These are phyloP conservation scores for Puntigrus tetrazona DNA, from an alignment of 2,113 vertebrate genomes.

Conservation along the genomic window DNA sequence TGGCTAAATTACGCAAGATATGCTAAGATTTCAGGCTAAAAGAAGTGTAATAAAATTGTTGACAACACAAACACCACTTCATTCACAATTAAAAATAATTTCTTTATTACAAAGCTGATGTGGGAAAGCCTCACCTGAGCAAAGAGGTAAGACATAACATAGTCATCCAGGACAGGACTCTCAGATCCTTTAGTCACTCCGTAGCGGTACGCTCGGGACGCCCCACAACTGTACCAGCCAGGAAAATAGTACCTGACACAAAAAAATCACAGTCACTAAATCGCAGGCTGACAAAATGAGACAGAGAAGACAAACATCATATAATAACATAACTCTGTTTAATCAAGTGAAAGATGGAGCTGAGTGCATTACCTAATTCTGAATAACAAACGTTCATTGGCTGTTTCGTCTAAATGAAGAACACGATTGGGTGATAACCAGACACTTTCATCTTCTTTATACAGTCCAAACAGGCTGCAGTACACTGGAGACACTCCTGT, in stretches of 20 bases:
- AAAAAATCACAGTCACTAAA: background rate
- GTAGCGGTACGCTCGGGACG: constrained; percentile 82
- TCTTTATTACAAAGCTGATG: background rate
- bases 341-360: background rate
- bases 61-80: background rate
- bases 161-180: constrained; percentile 89
- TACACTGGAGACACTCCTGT: constrained; percentile 89
- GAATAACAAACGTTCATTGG: constrained; percentile 80
- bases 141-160: constrained; percentile 91
- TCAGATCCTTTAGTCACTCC: constrained; percentile 84
- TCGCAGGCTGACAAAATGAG: background rate
- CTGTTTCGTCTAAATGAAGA: constrained; percentile 83
- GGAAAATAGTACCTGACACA: constrained; percentile 89
- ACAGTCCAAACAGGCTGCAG: constrained; percentile 87
- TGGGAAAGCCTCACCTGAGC: constrained; percentile 80
- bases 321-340: background rate
- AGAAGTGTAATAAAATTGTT: background rate
- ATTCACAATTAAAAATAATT: background rate
- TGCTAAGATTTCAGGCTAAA: background rate
- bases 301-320: background rate
- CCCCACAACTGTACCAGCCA: constrained; percentile 87
- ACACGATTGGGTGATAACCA: constrained; percentile 94
- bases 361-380: constrained; percentile 81
- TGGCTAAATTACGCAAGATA: background rate
- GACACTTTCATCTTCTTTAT: constrained; percentile 83